phyloP scores from a whole-genome alignment of 2,113 vertebrate genomes.

The Ovis aries region DNA sequence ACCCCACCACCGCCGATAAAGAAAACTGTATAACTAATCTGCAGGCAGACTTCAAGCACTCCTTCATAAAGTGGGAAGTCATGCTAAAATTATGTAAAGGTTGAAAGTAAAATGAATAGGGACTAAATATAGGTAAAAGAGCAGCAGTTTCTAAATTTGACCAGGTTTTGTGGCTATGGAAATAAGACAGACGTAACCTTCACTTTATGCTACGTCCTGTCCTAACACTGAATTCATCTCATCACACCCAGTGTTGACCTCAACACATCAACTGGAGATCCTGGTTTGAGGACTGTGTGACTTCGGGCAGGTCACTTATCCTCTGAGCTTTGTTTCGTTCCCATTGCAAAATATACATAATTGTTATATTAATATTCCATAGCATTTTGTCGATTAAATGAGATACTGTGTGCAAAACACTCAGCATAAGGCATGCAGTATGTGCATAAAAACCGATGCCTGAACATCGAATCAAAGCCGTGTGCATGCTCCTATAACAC shows the following conservation, averaged over 20 bases:
- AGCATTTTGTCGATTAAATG: not conserved
- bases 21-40: not conserved
- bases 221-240: not conserved
- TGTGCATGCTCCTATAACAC: accelerated
- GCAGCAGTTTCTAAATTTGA: not conserved
- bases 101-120: not conserved
- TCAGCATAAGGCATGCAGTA: no score
- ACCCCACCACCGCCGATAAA: not conserved
- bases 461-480: not conserved
- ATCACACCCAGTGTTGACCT: not conserved
- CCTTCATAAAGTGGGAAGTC: slow-evolving; percentile 24
- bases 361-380: not conserved
- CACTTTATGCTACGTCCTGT: not conserved
- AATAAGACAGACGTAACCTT: not conserved
- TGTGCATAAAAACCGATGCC: not conserved
- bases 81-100: slow-evolving; percentile 16
- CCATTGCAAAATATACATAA: not conserved
- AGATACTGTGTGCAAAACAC: not conserved
- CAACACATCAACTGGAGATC: not conserved
- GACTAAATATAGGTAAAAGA: slow-evolving; percentile 9
- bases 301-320: not conserved
- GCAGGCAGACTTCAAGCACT: not conserved
- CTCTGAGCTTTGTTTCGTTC: not conserved
- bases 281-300: not conserved
- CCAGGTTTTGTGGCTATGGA: not conserved